These are phyloP conservation scores for Dendrolimus kikuchii DNA, from an alignment of 1,140 invertebrate species.

Conservation along the genomic window DNA sequence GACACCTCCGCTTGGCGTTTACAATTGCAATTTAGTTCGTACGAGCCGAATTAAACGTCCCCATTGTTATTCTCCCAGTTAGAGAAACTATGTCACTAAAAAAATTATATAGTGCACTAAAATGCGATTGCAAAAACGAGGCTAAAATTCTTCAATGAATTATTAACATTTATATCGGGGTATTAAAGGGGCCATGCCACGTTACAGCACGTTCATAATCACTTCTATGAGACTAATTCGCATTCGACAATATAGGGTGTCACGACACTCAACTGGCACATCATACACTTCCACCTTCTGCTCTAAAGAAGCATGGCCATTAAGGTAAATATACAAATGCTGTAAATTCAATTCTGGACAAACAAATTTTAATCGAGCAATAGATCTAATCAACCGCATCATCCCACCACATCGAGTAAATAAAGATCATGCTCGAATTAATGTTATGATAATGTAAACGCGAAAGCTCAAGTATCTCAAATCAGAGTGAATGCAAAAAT, in stretches of 20 bases:
- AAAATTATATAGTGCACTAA: conserved; percentile 35
- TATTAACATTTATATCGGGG: no score
- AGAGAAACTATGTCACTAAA: conserved; percentile 34
- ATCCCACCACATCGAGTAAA: conserved; percentile 60
- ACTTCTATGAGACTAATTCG: no score
- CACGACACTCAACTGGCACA: conserved; percentile 15
- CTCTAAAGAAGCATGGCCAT: conserved; percentile 59
- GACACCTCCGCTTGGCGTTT: neutral
- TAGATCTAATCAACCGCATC: conserved; percentile 51
- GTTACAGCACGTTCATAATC: conserved; percentile 37
- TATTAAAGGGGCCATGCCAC: conserved; percentile 9
- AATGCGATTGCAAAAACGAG: conserved; percentile 41
- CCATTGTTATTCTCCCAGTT: conserved; percentile 1
- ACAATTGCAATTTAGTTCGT: neutral
- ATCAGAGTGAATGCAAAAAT: conserved; percentile 23
- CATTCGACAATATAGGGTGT: no score
- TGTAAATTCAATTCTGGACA: conserved; percentile 23
- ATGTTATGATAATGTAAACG: conserved; percentile 63
- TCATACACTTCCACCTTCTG: conserved; percentile 14
- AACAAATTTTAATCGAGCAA: conserved; percentile 14
- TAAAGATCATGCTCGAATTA: conserved; percentile 60
- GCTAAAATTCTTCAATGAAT: conserved; percentile 1
- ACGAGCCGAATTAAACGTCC: no score
- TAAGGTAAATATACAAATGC: conserved; percentile 41
- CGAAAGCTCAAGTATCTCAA: conserved; percentile 46